A percentile compares a stretch with the other conserved stretches of the same genome.
These are phyloP conservation scores for Atractosteus spatula DNA, from an alignment of 2,113 vertebrate genomes.

Conservation along the genomic window DNA sequence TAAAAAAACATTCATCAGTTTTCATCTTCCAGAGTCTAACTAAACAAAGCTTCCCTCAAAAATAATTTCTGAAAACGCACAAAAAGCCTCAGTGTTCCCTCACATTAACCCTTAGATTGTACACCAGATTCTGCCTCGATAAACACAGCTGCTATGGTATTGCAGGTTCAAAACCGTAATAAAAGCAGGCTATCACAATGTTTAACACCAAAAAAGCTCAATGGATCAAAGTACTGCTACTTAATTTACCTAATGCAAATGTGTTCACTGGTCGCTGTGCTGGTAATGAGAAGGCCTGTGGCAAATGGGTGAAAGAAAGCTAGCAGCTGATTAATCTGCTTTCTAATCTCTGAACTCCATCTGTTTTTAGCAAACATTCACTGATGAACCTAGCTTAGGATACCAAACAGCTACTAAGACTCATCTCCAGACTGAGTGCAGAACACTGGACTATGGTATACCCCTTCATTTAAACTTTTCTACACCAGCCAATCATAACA, in stretches of 20 bases:
- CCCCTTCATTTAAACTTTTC: too few species aligned
- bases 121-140: too few species aligned
- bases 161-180: too few species aligned
- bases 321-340: slow-evolving; percentile 15
- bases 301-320: background rate
- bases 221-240: slow-evolving; percentile 5
- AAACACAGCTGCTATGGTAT: too few species aligned
- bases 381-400: slow-evolving; percentile 7
- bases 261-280: background rate
- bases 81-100: too few species aligned
- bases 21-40: too few species aligned
- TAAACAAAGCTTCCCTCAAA: too few species aligned
- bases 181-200: too few species aligned
- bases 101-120: too few species aligned
- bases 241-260: slow-evolving; percentile 20
- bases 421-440: background rate
- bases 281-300: background rate
- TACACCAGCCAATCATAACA: too few species aligned
- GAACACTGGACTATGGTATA: background rate
- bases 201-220: background rate
- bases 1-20: too few species aligned
- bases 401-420: background rate
- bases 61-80: too few species aligned
- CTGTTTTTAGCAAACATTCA: slow-evolving; percentile 11
- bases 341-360: slow-evolving; percentile 17